Conservation (phyloP, 2,797 vertebrate species). For the Tarsius wallacei region DNA sequence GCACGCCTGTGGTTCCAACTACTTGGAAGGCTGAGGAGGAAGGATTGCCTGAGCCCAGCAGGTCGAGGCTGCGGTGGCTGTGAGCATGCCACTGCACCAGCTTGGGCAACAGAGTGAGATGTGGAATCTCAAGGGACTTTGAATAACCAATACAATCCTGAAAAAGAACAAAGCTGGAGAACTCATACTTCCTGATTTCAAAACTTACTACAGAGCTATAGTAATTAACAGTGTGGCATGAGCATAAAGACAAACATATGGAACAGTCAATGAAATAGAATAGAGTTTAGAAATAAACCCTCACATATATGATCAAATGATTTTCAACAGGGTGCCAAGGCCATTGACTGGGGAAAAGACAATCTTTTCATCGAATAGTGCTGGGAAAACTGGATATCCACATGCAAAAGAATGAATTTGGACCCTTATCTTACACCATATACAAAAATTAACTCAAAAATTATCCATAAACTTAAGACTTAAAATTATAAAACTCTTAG, state of each 20-base stretch:
- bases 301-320: background rate
- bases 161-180: background rate
- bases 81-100: too few species aligned
- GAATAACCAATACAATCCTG: background rate
- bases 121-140: background rate
- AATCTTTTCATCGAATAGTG: background rate
- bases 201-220: background rate
- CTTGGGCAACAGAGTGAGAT: too few species aligned
- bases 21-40: too few species aligned
- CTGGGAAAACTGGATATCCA: background rate
- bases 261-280: background rate
- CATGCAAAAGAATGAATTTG: background rate
- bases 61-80: too few species aligned
- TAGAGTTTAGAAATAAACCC: background rate
- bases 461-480: background rate
- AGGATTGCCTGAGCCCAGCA: too few species aligned
- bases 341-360: background rate
- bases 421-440: background rate
- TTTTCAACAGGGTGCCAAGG: background rate
- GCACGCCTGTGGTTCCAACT: too few species aligned
- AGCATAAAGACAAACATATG: background rate
- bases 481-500: background rate
- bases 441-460: background rate
- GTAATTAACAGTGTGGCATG: background rate
- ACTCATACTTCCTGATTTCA: background rate